Evolutionary conservation across 2,113 vertebrate species (phyloP).

Genomic region (Cebus imitator): DNA sequence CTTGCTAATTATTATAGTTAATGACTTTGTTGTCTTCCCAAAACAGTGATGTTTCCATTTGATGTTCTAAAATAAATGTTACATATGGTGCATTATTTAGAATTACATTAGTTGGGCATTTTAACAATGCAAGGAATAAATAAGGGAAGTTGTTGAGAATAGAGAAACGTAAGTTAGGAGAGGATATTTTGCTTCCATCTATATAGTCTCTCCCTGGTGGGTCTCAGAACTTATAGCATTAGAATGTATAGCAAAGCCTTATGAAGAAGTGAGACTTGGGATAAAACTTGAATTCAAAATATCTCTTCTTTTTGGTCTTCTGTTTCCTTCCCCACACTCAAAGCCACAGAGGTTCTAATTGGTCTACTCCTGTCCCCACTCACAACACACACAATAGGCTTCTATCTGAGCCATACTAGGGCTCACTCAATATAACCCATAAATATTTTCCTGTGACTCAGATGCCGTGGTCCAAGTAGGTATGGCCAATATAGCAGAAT

Average conservation of each 20-base stretch:
- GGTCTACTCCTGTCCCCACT: neutral
- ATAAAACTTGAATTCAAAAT: neutral
- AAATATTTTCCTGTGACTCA: neutral
- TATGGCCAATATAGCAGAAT: neutral
- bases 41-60: neutral
- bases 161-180: neutral
- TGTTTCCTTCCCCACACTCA: neutral
- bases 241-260: neutral
- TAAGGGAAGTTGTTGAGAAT: neutral
- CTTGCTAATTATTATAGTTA: neutral
- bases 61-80: neutral
- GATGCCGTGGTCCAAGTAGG: neutral
- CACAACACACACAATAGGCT: neutral
- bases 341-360: neutral
- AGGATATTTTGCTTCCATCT: neutral
- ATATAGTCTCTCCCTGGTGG: neutral
- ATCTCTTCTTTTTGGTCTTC: neutral
- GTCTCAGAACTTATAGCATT: neutral
- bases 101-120: neutral
- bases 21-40: neutral
- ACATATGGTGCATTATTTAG: neutral
- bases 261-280: neutral
- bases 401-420: neutral
- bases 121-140: neutral
- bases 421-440: neutral